phyloP scores from a whole-genome alignment of 2,113 vertebrate genomes.

The Cacatua alba region DNA sequence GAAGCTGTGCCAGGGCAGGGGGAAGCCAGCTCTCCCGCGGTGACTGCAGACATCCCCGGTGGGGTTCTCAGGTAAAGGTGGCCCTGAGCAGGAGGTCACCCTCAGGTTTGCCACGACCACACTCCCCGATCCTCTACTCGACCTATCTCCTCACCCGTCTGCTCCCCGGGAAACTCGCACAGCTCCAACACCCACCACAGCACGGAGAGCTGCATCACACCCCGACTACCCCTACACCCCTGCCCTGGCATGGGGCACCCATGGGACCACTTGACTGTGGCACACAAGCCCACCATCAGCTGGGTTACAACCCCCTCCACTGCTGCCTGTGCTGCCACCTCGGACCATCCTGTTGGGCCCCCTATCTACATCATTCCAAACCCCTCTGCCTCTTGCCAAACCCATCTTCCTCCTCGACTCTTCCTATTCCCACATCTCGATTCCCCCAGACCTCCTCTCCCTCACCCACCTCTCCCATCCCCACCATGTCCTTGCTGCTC shows the following conservation, averaged over 20 bases:
- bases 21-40: neutral
- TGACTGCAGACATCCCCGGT: neutral
- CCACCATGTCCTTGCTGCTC: neutral
- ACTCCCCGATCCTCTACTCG: rapidly evolving
- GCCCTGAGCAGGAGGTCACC: neutral
- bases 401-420: neutral
- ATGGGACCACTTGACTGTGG: rapidly evolving
- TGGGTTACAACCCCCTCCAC: neutral
- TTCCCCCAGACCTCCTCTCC: neutral
- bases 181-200: neutral
- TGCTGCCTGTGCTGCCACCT: neutral
- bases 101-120: neutral
- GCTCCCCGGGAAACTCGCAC: rapidly evolving
- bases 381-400: neutral
- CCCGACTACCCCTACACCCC: neutral
- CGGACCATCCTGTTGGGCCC: rapidly evolving
- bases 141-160: rapidly evolving
- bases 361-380: neutral
- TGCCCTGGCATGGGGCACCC: neutral
- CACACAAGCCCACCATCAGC: rapidly evolving
- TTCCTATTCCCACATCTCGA: neutral
- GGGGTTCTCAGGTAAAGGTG: neutral
- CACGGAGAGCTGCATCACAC: neutral
- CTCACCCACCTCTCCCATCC: neutral
- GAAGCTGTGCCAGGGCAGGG: neutral